Evolutionary conservation across 2,888 invertebrate genomes (phyloP), one percentile per base, ranked within the genome.

Genomic region (Belgica antarctica): DNA sequence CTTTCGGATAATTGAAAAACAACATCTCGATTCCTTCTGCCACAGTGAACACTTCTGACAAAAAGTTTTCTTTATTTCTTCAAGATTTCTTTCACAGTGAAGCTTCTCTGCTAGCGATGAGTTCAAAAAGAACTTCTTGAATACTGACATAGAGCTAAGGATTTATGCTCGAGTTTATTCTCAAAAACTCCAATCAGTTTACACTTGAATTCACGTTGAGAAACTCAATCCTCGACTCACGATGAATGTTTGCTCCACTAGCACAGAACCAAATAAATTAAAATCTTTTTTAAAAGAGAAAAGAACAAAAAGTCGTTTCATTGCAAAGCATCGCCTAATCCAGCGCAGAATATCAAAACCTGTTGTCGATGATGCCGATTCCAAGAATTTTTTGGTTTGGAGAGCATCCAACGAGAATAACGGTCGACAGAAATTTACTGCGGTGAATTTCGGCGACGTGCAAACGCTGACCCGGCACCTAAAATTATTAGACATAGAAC

Each of bases 331-430:
- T 15, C 5, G 41, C 15, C 41, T 41, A 41, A 41, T 41, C 41
- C 41, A 41, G 41, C 41, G 41, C n/a, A 41, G 41, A 41, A 41
- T 41, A n/a, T n/a, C 2, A 41, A 52, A 52, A 52, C 52, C 52
- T 52, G 52, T 52, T 52, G 22, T 52, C 19, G 52, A 52, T 17
- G 52, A 52, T 22, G 52, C 52, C 22, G 52, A 22, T 52, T 52
- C 52, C n/a, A 10, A 52, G 52, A 52, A 52, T 52, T 52, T 52
- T 3, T 52, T 17, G 17, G 17, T 52, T 52, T 19, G 22, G 22
- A 52, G 52, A 52, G 22, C 22, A 52, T 52, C 52, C 52, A 52
- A 52, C 22, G 52, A 52, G 52, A 52, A 52, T 52, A 52, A 52
- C 52, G 52, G 52, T 19, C 12, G 52, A 52, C 52, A 52, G 52